phyloP scores from a whole-genome alignment of 2,113 vertebrate species.

The Mesitornis unicolor region DNA sequence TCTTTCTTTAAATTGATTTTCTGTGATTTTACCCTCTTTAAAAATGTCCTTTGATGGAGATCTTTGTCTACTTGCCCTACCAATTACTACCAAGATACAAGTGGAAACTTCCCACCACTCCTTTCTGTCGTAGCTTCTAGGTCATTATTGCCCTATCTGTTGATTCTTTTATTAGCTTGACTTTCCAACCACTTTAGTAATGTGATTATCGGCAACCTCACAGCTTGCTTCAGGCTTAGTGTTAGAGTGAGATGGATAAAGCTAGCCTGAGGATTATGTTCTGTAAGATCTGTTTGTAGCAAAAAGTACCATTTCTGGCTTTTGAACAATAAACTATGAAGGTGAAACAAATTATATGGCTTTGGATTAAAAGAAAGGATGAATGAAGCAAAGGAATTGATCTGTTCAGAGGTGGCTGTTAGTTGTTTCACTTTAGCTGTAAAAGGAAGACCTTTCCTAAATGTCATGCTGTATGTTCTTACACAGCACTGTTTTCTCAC shows the following conservation, averaged over 20 bases:
- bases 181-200: conserved; percentile 7
- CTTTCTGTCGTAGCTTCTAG: background rate
- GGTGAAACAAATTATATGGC: background rate
- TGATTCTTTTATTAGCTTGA: conserved; percentile 1
- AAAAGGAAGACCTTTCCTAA: background rate
- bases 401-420: background rate
- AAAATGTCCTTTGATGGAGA: background rate
- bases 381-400: conserved; percentile 22
- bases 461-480: background rate
- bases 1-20: background rate
- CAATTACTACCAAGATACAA: background rate
- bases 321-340: background rate
- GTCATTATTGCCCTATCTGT: background rate
- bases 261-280: background rate
- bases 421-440: background rate
- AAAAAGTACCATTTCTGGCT: conserved; percentile 29
- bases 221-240: conserved; percentile 1
- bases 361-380: background rate
- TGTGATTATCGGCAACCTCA: background rate
- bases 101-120: background rate
- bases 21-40: background rate
- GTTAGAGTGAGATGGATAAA: background rate
- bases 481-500: background rate
- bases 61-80: background rate
- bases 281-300: background rate